Conservation (phyloP, 1,140 invertebrate genomes). For the Caenorhabditis tropicalis region DNA sequence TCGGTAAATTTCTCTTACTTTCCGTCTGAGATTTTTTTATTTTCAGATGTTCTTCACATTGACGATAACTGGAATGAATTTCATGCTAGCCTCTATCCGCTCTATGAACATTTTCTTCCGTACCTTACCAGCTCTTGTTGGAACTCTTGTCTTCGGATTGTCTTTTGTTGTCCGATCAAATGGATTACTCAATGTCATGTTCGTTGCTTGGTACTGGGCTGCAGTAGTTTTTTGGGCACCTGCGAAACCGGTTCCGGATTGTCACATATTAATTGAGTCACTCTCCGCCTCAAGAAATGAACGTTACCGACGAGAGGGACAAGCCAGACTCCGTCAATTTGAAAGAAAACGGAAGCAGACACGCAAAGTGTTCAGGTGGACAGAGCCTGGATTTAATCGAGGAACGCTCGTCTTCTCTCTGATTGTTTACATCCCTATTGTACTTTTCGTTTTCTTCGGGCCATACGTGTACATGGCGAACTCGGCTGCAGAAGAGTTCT, state of each 20-base stretch:
- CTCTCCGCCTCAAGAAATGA: neutral
- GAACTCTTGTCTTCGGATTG: neutral
- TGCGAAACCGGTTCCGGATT: neutral
- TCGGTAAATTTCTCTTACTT: neutral
- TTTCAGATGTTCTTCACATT: conserved; percentile 37
- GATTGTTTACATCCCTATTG: neutral
- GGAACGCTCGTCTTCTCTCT: neutral
- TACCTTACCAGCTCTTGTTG: neutral
- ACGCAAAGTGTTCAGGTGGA: conserved; percentile 13
- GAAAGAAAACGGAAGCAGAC: neutral
- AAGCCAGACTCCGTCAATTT: neutral
- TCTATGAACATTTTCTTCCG: neutral
- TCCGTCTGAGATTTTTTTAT: neutral
- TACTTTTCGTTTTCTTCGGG: neutral
- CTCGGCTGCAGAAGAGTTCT: neutral
- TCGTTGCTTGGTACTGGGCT: conserved; percentile 44
- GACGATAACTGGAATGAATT: conserved; percentile 1
- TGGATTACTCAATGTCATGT: conserved; percentile 53
- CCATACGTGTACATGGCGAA: conserved; percentile 30
- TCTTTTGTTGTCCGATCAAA: conserved; percentile 50
- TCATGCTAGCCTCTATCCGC: neutral
- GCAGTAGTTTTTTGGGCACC: neutral
- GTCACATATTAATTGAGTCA: neutral
- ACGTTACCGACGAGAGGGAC: neutral
- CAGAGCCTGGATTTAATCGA: neutral